Percentiles rank a stretch among this genome's conserved stretches.
phyloP scores from a whole-genome alignment of 2,888 invertebrate species.

The Atrina japonica region DNA sequence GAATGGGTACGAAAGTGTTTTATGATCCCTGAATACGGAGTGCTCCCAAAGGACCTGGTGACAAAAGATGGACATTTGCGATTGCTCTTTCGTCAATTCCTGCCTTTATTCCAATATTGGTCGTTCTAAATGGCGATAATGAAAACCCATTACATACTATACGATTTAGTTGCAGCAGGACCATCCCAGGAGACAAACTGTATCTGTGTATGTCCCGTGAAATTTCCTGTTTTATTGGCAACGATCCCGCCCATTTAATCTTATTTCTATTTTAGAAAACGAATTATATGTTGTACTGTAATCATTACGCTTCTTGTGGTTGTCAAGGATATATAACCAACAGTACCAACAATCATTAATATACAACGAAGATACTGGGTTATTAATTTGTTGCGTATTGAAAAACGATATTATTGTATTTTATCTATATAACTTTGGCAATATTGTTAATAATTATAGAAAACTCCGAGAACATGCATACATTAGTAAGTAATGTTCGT shows the following conservation, averaged over 20 bases:
- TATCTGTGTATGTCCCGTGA: conserved; percentile 30
- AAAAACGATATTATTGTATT: too few relatives aligned
- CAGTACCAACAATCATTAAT: too few relatives aligned
- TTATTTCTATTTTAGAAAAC: conserved; percentile 31
- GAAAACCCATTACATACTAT: conserved; percentile 32
- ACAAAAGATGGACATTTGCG: conserved; percentile 10
- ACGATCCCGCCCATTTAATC: conserved; percentile 35
- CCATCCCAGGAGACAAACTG: conserved; percentile 28
- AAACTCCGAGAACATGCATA: too few relatives aligned
- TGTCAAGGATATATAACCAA: conserved; percentile 10
- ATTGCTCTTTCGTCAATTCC: conserved; percentile 11
- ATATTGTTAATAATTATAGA: too few relatives aligned
- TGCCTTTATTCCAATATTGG: conserved; percentile 29
- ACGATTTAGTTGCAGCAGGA: neutral
- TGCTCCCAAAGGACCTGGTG: neutral
- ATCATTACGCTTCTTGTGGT: conserved; percentile 13
- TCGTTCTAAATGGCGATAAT: conserved; percentile 38
- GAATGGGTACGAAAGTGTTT: neutral
- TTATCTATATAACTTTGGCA: too few relatives aligned
- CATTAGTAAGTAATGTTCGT: too few relatives aligned
- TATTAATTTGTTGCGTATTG: too few relatives aligned
- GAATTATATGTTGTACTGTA: conserved; percentile 22
- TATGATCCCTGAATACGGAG: conserved; percentile 5
- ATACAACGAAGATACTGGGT: too few relatives aligned
- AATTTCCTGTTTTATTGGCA: conserved; percentile 36